A percentile compares a stretch with the other conserved stretches of the same genome.
Evolutionary conservation across 2,113 vertebrate species (phyloP).

Genomic region (Melanerpes aurifrons): DNA sequence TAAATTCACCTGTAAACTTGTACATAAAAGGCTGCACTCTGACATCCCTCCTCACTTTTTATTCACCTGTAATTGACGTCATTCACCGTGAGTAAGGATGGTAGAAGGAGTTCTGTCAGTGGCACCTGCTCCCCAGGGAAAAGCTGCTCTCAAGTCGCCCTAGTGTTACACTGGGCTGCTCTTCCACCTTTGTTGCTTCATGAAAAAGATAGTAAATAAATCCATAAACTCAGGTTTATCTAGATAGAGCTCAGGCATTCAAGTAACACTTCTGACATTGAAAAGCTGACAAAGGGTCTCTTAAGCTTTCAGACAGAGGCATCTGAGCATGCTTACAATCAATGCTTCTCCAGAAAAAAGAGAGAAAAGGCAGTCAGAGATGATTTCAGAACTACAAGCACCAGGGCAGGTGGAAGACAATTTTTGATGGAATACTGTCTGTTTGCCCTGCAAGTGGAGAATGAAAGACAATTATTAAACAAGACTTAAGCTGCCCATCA

Average conservation of each 20-base stretch:
- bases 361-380: not conserved
- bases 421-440: not conserved
- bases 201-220: not conserved
- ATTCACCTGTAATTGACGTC: rapidly evolving
- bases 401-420: not conserved
- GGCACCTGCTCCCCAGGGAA: not conserved
- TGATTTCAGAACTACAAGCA: not conserved
- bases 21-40: not conserved
- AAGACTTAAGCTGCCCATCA: not conserved
- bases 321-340: not conserved
- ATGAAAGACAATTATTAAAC: not conserved
- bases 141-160: not conserved
- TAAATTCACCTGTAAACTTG: not conserved
- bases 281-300: not conserved
- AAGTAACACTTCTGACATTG: not conserved
- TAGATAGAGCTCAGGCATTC: not conserved
- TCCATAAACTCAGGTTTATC: not conserved
- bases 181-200: not conserved
- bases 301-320: not conserved
- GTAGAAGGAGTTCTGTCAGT: not conserved
- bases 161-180: rapidly evolving
- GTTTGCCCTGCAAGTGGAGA: not conserved
- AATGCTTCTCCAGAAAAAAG: not conserved
- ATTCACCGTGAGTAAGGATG: not conserved
- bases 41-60: not conserved